Base-by-base conservation (phyloP, 2,797 vertebrate species). In the Enoplosus armatus region DNA sequence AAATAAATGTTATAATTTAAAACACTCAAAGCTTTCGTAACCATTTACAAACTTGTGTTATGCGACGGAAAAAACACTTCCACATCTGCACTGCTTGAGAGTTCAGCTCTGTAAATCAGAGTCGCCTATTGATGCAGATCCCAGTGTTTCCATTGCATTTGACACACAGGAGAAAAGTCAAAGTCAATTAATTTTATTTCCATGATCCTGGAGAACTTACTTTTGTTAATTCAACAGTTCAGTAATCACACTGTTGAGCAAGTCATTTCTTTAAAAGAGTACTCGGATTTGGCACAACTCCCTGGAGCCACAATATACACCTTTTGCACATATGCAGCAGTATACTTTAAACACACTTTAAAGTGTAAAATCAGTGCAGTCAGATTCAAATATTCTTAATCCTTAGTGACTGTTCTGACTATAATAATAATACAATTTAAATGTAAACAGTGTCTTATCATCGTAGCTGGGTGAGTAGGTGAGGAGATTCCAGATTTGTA, bases 1-100 rank as follows among this genome's bases (percentile, higher is more conserved):
- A 79, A 67, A 31, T 24, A 31, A 56, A 62, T 15, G 16, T 31
- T 47, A 6, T 41, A 16, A 71, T 72, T 45, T 33, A 35, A 51
- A 59, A 51, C 33, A 41, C 8, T 35, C 12, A 51, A 31, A 35
- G 41, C 54, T 60, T 22, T 60, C 1, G 1, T 12, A 72, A 37
- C 22, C 15, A 37, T 47, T 59, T 20, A 9, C 3, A 27, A 50
- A 51, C 26, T 60, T 6, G 3, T 50, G 15, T 54, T 48, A 26
- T 31, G 15, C 27, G 20, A 51, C 9, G 24, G 15, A 58, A 51
- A 35, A 50, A 39, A n/a, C n/a, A n/a, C 18, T 11, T 26, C 10
- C 6, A 54, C 22, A 50, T 33, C 43, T 53, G 7, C 27, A 71
- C n/a, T n/a, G n/a, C n/a, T n/a, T n/a, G n/a, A n/a, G n/a, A n/a